phyloP scores from a whole-genome alignment of 2,797 vertebrate species.

The Bradypodion pumilum region DNA sequence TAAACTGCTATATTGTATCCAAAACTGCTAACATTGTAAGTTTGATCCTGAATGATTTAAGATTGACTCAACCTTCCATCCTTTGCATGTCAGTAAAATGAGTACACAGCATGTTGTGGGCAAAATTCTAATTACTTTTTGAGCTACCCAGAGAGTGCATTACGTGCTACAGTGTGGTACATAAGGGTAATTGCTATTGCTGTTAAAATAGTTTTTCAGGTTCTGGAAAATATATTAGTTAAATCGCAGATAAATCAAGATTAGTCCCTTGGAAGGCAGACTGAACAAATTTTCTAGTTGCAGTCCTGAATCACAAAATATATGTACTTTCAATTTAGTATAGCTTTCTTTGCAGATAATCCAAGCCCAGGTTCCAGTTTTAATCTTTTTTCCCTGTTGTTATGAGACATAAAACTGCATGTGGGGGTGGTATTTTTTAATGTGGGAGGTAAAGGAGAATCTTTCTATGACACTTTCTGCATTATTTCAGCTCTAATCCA shows the following conservation, averaged over 20 bases:
- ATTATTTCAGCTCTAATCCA: not conserved
- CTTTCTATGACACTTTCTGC: not conserved
- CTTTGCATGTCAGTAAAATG: too few relatives aligned
- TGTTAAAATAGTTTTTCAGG: not conserved
- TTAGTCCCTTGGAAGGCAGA: slow-evolving; percentile 16
- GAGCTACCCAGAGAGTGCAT: too few relatives aligned
- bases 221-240: not conserved
- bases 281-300: slow-evolving; percentile 12
- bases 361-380: not conserved
- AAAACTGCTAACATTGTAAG: too few relatives aligned
- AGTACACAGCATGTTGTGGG: too few relatives aligned
- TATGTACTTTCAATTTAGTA: slow-evolving; percentile 42
- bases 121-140: too few relatives aligned
- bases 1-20: too few relatives aligned
- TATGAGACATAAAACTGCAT: not conserved
- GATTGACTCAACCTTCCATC: too few relatives aligned
- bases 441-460: not conserved
- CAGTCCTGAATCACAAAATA: slow-evolving; percentile 42
- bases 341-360: slow-evolving; percentile 5
- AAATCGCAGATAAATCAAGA: not conserved
- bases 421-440: not conserved
- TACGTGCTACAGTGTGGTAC: too few relatives aligned
- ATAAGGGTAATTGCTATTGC: not conserved
- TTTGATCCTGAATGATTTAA: too few relatives aligned
- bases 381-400: not conserved